Evolutionary conservation across 2,797 vertebrate species (phyloP).

Genomic region (Acropternis orthonyx): DNA sequence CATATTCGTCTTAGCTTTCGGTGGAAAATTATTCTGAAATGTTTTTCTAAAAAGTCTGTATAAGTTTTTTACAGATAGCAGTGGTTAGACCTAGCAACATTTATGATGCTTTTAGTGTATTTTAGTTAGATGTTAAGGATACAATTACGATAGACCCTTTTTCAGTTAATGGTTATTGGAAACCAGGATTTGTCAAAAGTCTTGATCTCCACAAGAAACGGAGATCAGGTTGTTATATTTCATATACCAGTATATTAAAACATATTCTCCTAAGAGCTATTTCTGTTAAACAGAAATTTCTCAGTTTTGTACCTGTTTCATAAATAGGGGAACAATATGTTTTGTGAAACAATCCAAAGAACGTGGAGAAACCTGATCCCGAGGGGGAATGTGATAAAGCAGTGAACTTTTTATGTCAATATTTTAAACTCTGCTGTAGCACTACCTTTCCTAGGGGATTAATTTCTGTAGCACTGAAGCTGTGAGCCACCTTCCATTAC

Average conservation of each 20-base stretch:
- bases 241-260: background rate
- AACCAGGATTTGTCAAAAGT: background rate
- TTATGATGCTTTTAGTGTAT: background rate
- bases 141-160: background rate
- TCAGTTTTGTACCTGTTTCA: background rate
- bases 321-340: background rate
- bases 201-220: background rate
- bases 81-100: background rate
- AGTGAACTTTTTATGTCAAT: background rate
- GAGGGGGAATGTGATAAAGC: background rate
- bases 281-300: background rate
- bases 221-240: background rate
- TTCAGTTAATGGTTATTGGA: background rate
- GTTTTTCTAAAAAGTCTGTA: background rate
- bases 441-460: background rate
- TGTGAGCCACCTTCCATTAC: background rate
- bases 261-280: background rate
- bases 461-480: background rate
- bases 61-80: background rate
- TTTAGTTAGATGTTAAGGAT: background rate
- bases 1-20: background rate
- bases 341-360: background rate
- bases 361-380: background rate
- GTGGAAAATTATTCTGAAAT: background rate
- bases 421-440: background rate